Conservation (phyloP, 53 echinoderm and acorn worm genomes). For the Crossaster papposus region DNA sequence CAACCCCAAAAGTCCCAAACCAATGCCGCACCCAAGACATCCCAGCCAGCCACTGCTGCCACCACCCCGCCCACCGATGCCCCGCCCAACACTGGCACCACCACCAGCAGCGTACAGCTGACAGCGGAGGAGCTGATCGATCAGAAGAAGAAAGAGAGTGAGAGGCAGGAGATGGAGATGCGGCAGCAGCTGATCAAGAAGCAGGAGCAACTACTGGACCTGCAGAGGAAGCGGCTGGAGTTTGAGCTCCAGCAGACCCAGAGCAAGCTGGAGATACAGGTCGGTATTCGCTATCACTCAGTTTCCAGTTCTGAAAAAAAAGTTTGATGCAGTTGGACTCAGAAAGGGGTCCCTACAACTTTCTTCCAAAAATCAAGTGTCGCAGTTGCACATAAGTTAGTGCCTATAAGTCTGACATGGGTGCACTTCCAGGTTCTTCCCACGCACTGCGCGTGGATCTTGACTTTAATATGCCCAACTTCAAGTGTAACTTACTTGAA, state of each 20-base stretch:
- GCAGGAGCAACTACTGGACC: conserved; percentile 89
- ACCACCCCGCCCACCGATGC: not conserved
- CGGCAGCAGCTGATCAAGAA: conserved; percentile 88
- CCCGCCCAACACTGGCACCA: no score
- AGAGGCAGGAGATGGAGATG: conserved; percentile 86
- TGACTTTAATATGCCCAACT: no score
- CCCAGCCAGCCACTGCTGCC: conserved; percentile 1
- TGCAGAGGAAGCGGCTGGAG: conserved; percentile 90
- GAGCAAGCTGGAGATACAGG: conserved; percentile 81
- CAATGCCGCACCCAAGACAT: not conserved
- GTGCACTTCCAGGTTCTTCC: no score
- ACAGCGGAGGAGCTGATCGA: conserved; percentile 66
- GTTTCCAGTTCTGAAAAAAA: no score
- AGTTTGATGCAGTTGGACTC: no score
- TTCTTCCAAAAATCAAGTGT: no score
- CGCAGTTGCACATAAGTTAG: no score
- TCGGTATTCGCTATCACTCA: not conserved
- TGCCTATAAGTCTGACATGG: no score
- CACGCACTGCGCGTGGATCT: no score
- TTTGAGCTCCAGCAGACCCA: conserved; percentile 95
- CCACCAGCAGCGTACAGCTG: conserved; percentile 48
- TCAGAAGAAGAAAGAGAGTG: conserved; percentile 80
- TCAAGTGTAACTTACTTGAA: no score
- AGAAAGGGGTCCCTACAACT: no score
- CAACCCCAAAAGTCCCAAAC: not conserved